These are phyloP conservation scores for Ophonus ardosiacus DNA, from an alignment of 2,888 invertebrate species.

Conservation along the genomic window DNA sequence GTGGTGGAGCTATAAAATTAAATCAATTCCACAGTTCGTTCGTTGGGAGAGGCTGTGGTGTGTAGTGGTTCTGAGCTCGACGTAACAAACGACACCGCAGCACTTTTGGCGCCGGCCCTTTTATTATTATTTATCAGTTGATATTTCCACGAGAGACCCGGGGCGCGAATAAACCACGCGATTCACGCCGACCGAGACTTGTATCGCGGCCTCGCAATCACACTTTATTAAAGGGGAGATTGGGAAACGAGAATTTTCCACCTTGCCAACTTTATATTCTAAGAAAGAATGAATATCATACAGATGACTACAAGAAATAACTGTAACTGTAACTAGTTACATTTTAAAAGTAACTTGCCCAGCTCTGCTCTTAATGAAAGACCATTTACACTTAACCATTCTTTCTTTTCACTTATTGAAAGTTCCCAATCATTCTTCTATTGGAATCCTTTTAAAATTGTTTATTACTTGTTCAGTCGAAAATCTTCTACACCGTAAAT, in stretches of 20 bases:
- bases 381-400: no score
- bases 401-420: neutral
- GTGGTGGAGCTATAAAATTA: constrained; percentile 10
- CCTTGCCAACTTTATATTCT: neutral
- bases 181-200: constrained; percentile 25
- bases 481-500: no score
- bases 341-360: no score
- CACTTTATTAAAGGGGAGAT: constrained; percentile 45
- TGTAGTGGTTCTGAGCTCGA: neutral
- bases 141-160: constrained; percentile 53
- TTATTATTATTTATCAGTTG: constrained; percentile 61
- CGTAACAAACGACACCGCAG: constrained; percentile 48
- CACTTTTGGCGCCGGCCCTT: constrained; percentile 39
- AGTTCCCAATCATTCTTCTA: no score
- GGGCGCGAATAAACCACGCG: constrained; percentile 34
- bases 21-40: constrained; percentile 10
- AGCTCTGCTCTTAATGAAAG: no score
- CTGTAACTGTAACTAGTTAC: no score
- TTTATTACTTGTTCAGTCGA: no score
- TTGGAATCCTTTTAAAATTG: no score
- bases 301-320: neutral
- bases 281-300: neutral
- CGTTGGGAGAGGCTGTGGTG: neutral
- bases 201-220: constrained; percentile 27
- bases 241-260: constrained; percentile 28